phyloP scores from a whole-genome alignment of 2,888 invertebrate genomes.

The Himalopsyche tibetana region DNA sequence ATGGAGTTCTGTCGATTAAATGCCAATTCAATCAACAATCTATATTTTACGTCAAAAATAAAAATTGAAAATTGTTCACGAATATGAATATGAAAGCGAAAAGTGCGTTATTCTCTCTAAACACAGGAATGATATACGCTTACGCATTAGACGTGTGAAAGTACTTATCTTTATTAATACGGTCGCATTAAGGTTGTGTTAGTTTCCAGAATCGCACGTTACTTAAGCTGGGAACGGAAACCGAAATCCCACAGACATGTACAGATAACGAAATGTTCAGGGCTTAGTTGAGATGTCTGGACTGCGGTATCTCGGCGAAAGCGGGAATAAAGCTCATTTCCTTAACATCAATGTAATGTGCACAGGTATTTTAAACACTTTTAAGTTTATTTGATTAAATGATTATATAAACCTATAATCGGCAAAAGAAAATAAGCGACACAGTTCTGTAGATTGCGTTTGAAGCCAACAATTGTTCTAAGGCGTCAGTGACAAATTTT shows the following conservation, averaged over 20 bases:
- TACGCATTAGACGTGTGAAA: conserved; percentile 5
- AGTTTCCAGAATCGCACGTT: conserved; percentile 23
- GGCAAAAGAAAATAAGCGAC: too few species aligned
- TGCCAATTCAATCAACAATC: too few species aligned
- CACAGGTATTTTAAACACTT: too few species aligned
- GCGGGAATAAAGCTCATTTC: background rate
- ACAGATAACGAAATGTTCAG: conserved; percentile 22
- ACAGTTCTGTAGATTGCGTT: too few species aligned
- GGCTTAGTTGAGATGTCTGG: conserved; percentile 10
- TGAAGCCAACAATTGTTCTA: too few species aligned
- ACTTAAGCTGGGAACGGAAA: conserved; percentile 10
- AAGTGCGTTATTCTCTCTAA: background rate
- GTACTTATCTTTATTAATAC: conserved; percentile 12
- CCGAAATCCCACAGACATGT: conserved; percentile 35
- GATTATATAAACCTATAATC: too few species aligned
- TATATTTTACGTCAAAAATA: too few species aligned
- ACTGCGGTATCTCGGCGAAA: background rate
- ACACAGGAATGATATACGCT: background rate
- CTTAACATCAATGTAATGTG: background rate
- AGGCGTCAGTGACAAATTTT: too few species aligned
- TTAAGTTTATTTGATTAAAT: too few species aligned
- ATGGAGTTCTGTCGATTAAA: too few species aligned
- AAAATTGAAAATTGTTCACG: too few species aligned
- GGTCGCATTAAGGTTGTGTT: background rate
- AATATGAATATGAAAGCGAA: too few species aligned